phyloP scores from a whole-genome alignment of 2,113 vertebrate genomes.

The Bufo gargarizans region DNA sequence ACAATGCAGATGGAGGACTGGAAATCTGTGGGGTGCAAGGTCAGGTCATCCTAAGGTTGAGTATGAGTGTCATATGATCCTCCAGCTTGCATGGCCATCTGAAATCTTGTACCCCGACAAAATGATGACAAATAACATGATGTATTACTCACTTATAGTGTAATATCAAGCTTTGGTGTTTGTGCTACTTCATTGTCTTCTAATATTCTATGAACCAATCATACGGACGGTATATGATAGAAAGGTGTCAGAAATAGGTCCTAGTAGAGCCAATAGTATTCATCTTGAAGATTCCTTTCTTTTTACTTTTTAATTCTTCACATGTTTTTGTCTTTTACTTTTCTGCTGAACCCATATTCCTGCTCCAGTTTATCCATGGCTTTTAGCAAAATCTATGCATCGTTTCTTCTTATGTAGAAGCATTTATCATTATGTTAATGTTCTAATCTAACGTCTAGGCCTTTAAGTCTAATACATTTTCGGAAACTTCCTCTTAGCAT shows the following conservation, averaged over 20 bases:
- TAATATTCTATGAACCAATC: not conserved
- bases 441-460: slow-evolving; percentile 39
- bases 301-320: not conserved
- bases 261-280: not conserved
- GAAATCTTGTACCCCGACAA: not conserved
- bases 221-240: not conserved
- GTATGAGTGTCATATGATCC: not conserved
- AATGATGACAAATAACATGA: not conserved
- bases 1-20: not conserved
- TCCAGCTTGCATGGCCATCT: not conserved
- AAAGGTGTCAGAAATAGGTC: not conserved
- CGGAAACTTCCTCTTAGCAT: slow-evolving; percentile 27
- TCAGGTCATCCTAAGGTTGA: not conserved
- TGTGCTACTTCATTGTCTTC: not conserved
- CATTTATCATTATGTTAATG: slow-evolving; percentile 52
- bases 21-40: not conserved
- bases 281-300: not conserved
- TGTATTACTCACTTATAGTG: not conserved
- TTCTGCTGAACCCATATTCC: not conserved
- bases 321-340: not conserved
- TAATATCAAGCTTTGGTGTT: not conserved
- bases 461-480: slow-evolving; percentile 48
- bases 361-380: not conserved
- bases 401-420: not conserved
- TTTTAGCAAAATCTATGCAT: slow-evolving; percentile 9